Conservation (phyloP, 30 jellyfish, hydroid and myxozoan species). For the Turritopsis dohrnii region DNA sequence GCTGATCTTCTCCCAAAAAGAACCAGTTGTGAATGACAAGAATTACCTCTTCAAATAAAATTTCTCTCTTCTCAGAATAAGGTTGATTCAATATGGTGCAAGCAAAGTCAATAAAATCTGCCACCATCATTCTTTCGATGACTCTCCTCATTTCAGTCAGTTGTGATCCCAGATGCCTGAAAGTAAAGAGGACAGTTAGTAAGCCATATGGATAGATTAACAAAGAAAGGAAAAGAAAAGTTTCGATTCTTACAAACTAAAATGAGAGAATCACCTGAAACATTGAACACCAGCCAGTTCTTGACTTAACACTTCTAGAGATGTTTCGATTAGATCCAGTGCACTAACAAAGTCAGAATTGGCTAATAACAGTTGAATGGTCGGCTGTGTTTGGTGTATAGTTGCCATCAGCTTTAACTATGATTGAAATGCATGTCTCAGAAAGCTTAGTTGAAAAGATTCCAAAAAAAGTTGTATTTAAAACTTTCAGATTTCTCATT, state of each 20-base stretch:
- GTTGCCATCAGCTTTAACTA: constrained; percentile 94
- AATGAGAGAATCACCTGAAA: constrained; percentile 50
- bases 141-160: constrained; percentile 82
- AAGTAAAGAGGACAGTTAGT: not conserved
- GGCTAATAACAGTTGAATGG: constrained; percentile 77
- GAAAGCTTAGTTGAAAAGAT: too few species aligned
- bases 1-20: too few species aligned
- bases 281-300: constrained; percentile 95
- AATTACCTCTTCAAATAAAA: constrained; percentile 77
- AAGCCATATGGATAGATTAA: too few species aligned
- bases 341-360: constrained; percentile 94
- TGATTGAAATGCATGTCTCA: not conserved
- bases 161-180: constrained; percentile 97
- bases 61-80: constrained; percentile 25
- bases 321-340: constrained; percentile 77
- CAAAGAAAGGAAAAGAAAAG: too few species aligned
- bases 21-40: too few species aligned
- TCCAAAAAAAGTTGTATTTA: not conserved
- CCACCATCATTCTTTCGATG: constrained; percentile 91
- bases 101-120: constrained; percentile 81
- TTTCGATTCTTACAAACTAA: too few species aligned
- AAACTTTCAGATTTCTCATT: not conserved
- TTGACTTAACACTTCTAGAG: constrained; percentile 83
- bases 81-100: constrained; percentile 46
- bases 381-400: constrained; percentile 96